A percentile compares a stretch with the other conserved stretches of the same genome.
phyloP scores from a whole-genome alignment of 2,888 invertebrate species.

The Nymphalis urticae region DNA sequence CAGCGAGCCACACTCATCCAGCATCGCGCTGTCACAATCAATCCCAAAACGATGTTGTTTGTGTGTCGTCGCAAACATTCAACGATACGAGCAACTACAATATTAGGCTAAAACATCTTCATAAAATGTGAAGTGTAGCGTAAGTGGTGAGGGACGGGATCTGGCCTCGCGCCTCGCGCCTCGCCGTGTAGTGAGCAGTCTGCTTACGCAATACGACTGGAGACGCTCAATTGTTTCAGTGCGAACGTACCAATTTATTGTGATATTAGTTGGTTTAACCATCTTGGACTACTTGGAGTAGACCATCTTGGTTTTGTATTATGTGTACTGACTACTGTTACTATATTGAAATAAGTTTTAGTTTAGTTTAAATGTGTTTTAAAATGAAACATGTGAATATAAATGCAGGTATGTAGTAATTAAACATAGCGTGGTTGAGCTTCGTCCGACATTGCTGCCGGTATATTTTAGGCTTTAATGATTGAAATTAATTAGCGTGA shows the following conservation, averaged over 20 bases:
- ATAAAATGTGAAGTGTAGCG: not conserved
- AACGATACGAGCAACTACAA: not conserved
- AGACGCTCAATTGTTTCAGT: not conserved
- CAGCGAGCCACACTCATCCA: not conserved
- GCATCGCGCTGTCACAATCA: not conserved
- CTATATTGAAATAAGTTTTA: no score
- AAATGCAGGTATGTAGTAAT: no score
- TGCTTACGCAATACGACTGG: constrained; percentile 5
- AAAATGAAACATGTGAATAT: not conserved
- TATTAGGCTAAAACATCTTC: not conserved
- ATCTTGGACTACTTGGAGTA: no score
- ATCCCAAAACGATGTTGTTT: not conserved
- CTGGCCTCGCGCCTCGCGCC: not conserved
- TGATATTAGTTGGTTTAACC: not conserved
- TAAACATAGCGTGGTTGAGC: no score
- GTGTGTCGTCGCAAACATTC: not conserved
- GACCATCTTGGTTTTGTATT: not conserved
- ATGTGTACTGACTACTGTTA: not conserved
- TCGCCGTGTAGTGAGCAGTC: not conserved
- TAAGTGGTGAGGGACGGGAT: not conserved
- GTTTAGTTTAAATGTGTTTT: not conserved
- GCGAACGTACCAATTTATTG: not conserved
- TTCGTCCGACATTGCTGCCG: no score
- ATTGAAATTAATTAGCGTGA: not conserved
- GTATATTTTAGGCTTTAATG: no score